These are phyloP conservation scores for Luffia ferchaultella DNA, from an alignment of 2,888 invertebrate species.

Conservation along the genomic window DNA sequence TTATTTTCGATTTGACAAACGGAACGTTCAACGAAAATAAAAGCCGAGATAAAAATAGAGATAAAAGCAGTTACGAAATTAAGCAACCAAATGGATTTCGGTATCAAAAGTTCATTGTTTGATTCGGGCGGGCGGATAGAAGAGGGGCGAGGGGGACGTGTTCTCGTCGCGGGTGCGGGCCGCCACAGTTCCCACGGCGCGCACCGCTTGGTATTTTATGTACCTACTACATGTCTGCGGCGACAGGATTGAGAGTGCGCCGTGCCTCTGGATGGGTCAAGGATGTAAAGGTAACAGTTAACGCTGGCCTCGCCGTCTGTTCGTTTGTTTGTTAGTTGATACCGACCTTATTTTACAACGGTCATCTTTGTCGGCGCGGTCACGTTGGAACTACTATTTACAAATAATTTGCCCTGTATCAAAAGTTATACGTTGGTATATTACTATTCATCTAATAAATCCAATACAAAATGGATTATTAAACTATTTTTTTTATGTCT, in stretches of 20 bases:
- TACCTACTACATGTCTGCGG: conserved; percentile 53
- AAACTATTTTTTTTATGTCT: too few relatives aligned
- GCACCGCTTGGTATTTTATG: conserved; percentile 48
- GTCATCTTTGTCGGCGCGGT: not conserved
- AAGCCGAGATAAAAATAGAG: conserved; percentile 48
- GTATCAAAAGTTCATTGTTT: conserved; percentile 52
- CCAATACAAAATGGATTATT: conserved; percentile 8
- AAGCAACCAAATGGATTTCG: conserved; percentile 53
- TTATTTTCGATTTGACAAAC: conserved; percentile 27
- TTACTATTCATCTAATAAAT: conserved; percentile 10
- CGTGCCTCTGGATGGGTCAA: conserved; percentile 66
- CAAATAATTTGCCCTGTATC: not conserved
- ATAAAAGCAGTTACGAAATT: conserved; percentile 54
- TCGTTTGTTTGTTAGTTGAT: not conserved
- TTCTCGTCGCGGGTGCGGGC: conserved; percentile 44
- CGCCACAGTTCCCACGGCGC: conserved; percentile 60
- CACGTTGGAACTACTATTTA: not conserved
- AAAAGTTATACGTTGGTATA: conserved; percentile 8
- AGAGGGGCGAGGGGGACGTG: conserved; percentile 15
- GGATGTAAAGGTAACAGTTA: conserved; percentile 56
- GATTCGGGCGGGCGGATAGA: conserved; percentile 27
- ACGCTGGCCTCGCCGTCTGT: conserved; percentile 19
- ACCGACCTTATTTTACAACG: not conserved
- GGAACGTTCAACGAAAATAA: conserved; percentile 50
- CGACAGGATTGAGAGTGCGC: conserved; percentile 53